Conservation (phyloP, 53 echinoderm and acorn worm genomes). For the Arbacia lixula region DNA sequence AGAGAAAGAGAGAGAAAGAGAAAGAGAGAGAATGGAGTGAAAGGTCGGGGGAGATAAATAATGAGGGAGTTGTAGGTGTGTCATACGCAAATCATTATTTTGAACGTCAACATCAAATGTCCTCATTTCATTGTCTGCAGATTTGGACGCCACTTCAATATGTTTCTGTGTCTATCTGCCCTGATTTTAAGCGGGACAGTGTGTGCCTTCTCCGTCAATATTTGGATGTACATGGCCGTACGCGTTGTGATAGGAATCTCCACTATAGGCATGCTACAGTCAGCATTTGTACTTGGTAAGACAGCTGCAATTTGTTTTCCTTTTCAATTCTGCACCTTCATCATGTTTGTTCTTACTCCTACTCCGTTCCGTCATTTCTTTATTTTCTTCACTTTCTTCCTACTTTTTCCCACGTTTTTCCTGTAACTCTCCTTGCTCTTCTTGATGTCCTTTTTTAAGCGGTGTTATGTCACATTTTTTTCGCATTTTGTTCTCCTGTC, state of each 20-base stretch:
- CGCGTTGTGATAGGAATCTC: neutral
- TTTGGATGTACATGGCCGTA: conserved; percentile 1
- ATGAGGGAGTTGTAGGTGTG: too few relatives aligned
- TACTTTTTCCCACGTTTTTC: neutral
- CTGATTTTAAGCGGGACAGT: neutral
- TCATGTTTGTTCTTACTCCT: neutral
- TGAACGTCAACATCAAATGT: too few relatives aligned
- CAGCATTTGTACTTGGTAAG: conserved; percentile 32
- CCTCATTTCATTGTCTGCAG: neutral
- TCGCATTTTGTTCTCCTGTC: too few relatives aligned
- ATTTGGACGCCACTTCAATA: conserved; percentile 8
- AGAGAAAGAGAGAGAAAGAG: too few relatives aligned
- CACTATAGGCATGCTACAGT: neutral
- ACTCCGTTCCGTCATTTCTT: too few relatives aligned
- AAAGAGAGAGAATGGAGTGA: too few relatives aligned
- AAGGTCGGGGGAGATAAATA: too few relatives aligned
- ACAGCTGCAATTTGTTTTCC: neutral
- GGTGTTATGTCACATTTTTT: too few relatives aligned
- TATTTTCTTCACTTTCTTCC: neutral
- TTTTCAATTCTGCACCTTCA: neutral
- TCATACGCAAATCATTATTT: too few relatives aligned
- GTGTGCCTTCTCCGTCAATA: conserved; percentile 7
- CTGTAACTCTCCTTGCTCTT: too few relatives aligned
- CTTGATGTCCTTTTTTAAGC: too few relatives aligned
- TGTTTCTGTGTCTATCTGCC: neutral